Percentiles rank a stretch among this genome's conserved stretches.
phyloP scores from a whole-genome alignment of 1,140 invertebrate genomes.

The Ceratosolen fusciceps region DNA sequence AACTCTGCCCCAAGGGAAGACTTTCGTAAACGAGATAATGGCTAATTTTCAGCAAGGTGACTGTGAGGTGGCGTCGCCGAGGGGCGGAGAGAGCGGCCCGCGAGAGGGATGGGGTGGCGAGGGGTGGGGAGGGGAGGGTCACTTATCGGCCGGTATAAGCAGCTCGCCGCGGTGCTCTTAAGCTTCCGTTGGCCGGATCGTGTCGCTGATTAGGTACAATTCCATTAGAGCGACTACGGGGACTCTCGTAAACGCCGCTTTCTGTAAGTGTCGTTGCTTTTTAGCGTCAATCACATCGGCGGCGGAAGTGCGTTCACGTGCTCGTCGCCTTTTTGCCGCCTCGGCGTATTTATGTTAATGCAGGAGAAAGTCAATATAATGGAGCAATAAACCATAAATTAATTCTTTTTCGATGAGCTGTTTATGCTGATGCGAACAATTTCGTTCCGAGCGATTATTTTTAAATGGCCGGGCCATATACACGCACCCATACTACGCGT shows the following conservation, averaged over 20 bases:
- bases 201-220: background rate
- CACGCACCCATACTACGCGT: no score
- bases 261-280: background rate
- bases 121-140: no score
- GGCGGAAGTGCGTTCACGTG: background rate
- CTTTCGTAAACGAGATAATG: no score
- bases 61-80: no score
- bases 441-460: no score
- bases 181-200: background rate
- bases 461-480: no score
- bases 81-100: no score
- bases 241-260: background rate
- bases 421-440: background rate
- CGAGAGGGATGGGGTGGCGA: no score
- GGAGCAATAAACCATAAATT: background rate
- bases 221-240: background rate
- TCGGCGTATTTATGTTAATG: conserved; percentile 8
- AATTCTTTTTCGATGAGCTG: background rate
- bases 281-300: background rate
- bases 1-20: no score
- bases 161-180: no score
- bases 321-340: background rate
- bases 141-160: no score
- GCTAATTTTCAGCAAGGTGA: no score
- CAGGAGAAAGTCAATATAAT: background rate